phyloP scores from a whole-genome alignment of 2,797 vertebrate species.

The Tenualosa ilisha region DNA sequence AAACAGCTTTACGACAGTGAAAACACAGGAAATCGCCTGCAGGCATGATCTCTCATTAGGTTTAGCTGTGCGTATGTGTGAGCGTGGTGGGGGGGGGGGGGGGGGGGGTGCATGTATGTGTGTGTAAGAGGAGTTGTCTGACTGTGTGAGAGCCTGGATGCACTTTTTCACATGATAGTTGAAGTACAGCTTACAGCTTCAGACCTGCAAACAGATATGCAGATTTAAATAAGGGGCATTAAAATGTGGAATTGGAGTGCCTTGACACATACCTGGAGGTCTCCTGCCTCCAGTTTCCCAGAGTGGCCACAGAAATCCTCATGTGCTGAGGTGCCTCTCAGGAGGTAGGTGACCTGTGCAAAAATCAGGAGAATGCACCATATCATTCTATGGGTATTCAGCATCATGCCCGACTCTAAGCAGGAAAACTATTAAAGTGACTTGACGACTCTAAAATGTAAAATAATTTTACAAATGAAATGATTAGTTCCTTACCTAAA shows the following conservation, averaged over 20 bases:
- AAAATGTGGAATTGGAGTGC: neutral
- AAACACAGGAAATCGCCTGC: constrained; percentile 59
- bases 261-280: constrained; percentile 72
- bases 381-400: no score
- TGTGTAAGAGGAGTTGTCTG: constrained; percentile 43
- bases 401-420: neutral
- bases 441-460: neutral
- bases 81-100: neutral
- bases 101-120: constrained; percentile 26
- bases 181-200: no score
- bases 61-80: neutral
- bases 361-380: no score
- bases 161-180: no score
- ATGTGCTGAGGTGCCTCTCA: constrained; percentile 72
- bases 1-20: constrained; percentile 56
- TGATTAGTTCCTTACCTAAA: neutral
- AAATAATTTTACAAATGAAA: neutral
- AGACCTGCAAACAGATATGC: no score
- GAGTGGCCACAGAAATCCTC: constrained; percentile 79
- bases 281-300: constrained; percentile 73
- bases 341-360: constrained; percentile 75
- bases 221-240: neutral
- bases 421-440: neutral
- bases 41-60: constrained; percentile 57
- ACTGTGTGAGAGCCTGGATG: constrained; percentile 25